Base-by-base conservation (phyloP, 2,797 vertebrate genomes). In the Sebastolobus altivelis region DNA sequence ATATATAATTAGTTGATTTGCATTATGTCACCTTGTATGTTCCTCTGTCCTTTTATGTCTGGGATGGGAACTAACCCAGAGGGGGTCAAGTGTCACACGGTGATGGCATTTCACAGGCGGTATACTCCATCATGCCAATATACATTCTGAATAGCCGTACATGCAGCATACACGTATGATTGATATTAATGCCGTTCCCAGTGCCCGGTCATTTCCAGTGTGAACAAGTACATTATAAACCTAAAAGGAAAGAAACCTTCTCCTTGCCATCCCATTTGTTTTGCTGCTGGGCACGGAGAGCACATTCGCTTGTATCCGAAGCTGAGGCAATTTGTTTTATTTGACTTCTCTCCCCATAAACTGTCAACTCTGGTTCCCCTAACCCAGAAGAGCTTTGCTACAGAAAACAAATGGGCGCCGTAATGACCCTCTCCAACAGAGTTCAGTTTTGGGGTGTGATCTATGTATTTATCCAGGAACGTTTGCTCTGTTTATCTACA, bases 261-360 rank as follows among this genome's bases (percentile, higher is more conserved):
- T 78, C 22, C 14, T n/a, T 68, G 79, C 75, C 82, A 46, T 79
- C 80, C 68, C 84, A 83, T 92, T 88, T 87, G 84, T 92, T 85
- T 87, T 76, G 71, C 87, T 83, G 72, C 73, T 83, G 66, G 65
- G 70, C 81, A 82, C 37, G 0, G 59, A 63, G 72, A 80, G 71
- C 73, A 82, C 87, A 90, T 85, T 78, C 12, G 52, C 84, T 91
- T 88, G 88, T 87, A 83, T 92, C 85, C 80, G 61, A 85, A 77
- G 75, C 69, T 29, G 56, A 77, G 62, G 86, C 86, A 82, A 89
- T 93, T 92, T 87, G 90, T 93, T 94, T 90, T 89, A 87, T 91
- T 89, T 92, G 88, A 90, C 89, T 91, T 87, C 76, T 81, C 20
- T 69, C 87, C 72, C 87, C 75, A 86, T 91, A 88, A 91, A 92